A percentile compares a stretch with the other conserved stretches of the same genome.
These are phyloP conservation scores for Drosophila acutilabella DNA, from an alignment of 2,888 invertebrate species.

Conservation along the genomic window DNA sequence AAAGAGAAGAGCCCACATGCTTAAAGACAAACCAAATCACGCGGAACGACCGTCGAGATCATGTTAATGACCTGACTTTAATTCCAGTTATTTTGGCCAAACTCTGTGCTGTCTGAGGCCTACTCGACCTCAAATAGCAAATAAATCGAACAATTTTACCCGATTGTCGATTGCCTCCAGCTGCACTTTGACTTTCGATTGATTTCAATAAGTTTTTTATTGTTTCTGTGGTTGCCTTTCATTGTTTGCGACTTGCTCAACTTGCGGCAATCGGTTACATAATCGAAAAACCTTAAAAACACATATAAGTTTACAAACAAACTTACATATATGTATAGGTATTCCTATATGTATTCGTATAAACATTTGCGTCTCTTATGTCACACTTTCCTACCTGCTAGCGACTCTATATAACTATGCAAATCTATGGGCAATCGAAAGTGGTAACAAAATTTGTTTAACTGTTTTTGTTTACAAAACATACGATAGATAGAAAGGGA, in stretches of 20 bases:
- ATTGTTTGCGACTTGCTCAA: conserved; percentile 7
- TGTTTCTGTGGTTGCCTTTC: conserved; percentile 25
- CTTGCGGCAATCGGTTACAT: conserved; percentile 42
- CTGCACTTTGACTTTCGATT: conserved; percentile 45
- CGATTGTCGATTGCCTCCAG: conserved; percentile 6
- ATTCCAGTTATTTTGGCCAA: conserved; percentile 17
- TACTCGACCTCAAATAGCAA: conserved; percentile 15
- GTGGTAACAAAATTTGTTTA: conserved; percentile 38
- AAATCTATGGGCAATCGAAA: conserved; percentile 58
- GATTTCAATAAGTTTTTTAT: conserved; percentile 43
- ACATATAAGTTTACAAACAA: neutral
- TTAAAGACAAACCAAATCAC: conserved; percentile 20
- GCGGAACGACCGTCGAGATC: conserved; percentile 22
- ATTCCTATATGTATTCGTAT: neutral
- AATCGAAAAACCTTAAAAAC: conserved; percentile 30
- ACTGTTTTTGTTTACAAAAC: conserved; percentile 16
- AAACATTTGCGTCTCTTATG: conserved; percentile 49
- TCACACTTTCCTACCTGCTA: conserved; percentile 51
- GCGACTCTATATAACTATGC: conserved; percentile 38
- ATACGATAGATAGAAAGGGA: neutral
- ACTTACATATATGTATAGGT: neutral
- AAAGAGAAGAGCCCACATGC: conserved; percentile 4
- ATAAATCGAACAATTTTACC: conserved; percentile 12
- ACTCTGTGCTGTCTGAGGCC: neutral
- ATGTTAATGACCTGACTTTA: conserved; percentile 40